Evolutionary conservation across 2,113 vertebrate genomes (phyloP), one percentile per base, ranked within the genome.

Genomic region (Camelus dromedarius): DNA sequence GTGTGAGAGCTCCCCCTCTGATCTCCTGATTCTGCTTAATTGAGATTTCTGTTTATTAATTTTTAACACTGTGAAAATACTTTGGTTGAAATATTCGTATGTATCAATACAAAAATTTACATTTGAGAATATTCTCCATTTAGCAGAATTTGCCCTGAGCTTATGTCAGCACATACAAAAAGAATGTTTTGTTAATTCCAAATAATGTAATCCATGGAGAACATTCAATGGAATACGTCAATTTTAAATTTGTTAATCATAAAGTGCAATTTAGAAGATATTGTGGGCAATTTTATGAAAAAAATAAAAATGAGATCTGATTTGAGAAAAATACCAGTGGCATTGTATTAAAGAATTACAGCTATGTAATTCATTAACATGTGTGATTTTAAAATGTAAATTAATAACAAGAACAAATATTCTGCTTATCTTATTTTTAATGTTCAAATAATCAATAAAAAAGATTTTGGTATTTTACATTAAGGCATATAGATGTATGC

Each of bases 141-240:
- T 50, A 70, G 80, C 18, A 89, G 26, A 89, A 91, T 84, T 95
- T 93, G 14, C 14, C 83, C 30, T 85, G 48, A 85, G 32, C 16
- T 64, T 62, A 62, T 19, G 28, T 95, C 30, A 11, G 28, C 4
- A 80, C 8, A 67, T 67, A 77, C 10, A 24, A 56, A 73, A 64
- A 93, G 3, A 62, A 1, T 54, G 4, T 42, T 73, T 82, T 81
- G 46, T 88, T 10, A 64, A 56, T 52, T 64, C 35, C 69, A 84
- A 96, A 69, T 69, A 79, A 87, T 79, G 38, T 73, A 42, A 79
- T 35, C 76, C 50, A 85, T 3, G 73, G 28, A 70, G 52, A 95
- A 79, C 1, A 22, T 60, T 89, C 38, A 79, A 8, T 81, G 42
- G 42, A 42, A 72, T 8, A 2, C 64, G 5, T 91, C 20, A n/a